A percentile compares a stretch with the other conserved stretches of the same genome.
These are phyloP conservation scores for Connochaetes taurinus DNA, from an alignment of 2,113 vertebrate species.

Conservation along the genomic window DNA sequence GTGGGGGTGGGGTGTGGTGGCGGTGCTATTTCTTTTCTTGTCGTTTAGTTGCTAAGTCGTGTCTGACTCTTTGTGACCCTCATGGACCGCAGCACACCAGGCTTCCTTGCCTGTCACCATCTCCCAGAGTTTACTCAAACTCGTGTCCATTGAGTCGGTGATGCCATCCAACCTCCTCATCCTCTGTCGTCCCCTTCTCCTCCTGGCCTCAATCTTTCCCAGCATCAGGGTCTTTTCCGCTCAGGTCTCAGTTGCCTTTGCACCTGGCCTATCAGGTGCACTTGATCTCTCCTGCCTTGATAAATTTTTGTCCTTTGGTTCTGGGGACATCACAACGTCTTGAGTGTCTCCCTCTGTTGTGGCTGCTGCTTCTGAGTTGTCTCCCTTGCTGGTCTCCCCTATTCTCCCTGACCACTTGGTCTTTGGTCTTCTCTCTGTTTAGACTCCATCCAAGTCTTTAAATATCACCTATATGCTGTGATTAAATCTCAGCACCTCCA, in stretches of 20 bases:
- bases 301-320: not conserved
- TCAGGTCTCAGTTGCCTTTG: not conserved
- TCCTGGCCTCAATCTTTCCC: not conserved
- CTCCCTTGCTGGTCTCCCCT: not conserved
- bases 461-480: not conserved
- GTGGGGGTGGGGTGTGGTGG: accelerated
- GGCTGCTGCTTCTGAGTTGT: not conserved
- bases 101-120: accelerated
- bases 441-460: not conserved
- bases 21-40: not conserved
- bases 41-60: not conserved
- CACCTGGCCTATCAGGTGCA: not conserved
- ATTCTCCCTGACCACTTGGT: not conserved
- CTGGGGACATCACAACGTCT: not conserved
- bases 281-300: not conserved
- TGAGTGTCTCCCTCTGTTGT: no score
- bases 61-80: not conserved
- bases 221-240: not conserved
- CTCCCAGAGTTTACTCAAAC: not conserved
- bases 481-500: not conserved
- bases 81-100: not conserved
- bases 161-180: not conserved
- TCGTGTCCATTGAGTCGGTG: not conserved
- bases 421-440: not conserved
- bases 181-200: not conserved